These are phyloP conservation scores for Ptyas mucosa DNA, from an alignment of 2,113 vertebrate species.

Conservation along the genomic window DNA sequence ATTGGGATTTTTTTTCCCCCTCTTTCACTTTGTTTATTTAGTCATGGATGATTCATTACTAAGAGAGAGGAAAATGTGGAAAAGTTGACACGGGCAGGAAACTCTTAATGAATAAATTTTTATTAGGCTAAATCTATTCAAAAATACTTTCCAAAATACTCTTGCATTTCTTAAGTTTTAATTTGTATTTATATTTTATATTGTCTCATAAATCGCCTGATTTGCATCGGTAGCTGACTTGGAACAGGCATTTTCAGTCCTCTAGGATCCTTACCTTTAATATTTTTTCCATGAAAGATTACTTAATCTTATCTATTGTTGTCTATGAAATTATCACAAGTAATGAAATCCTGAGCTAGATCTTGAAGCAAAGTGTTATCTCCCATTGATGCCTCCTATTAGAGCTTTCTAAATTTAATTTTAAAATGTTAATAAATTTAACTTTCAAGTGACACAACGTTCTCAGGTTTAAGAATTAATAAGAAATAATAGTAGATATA, in stretches of 20 bases:
- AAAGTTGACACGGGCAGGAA: not conserved
- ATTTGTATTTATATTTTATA: not conserved
- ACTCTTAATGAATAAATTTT: not conserved
- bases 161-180: not conserved
- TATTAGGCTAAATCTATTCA: not conserved
- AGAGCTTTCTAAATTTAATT: not conserved
- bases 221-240: not conserved
- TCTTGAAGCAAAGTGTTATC: not conserved
- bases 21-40: not conserved
- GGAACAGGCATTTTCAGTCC: not conserved
- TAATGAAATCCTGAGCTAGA: not conserved
- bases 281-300: not conserved
- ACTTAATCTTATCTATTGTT: not conserved
- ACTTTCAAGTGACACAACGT: not conserved
- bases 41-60: not conserved
- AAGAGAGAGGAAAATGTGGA: not conserved
- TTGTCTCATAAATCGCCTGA: not conserved
- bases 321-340: not conserved
- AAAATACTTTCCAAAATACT: not conserved
- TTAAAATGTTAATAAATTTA: not conserved
- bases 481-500: not conserved
- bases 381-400: not conserved
- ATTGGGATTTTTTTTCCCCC: not conserved
- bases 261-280: not conserved
- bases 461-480: not conserved